Evolutionary conservation across 2,797 vertebrate species (phyloP).

Genomic region (Mormyrus hasselquistii): DNA sequence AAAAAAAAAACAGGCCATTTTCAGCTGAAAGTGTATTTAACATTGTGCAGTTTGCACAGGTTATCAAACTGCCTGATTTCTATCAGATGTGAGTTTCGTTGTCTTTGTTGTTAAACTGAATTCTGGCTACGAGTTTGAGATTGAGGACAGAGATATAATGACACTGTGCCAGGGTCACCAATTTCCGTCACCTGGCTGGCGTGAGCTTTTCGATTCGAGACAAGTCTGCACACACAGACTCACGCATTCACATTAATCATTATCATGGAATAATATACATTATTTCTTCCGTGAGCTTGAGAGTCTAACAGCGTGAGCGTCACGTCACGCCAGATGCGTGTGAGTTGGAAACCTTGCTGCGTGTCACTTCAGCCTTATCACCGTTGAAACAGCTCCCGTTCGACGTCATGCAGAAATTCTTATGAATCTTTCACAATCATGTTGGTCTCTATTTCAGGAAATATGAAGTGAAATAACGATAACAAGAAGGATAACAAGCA

Average conservation of each 20-base stretch:
- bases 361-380: neutral
- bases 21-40: neutral
- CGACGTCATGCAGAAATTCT: neutral
- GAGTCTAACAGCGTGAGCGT: neutral
- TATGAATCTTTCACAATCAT: neutral
- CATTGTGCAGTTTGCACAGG: neutral
- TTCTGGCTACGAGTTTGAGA: neutral
- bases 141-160: neutral
- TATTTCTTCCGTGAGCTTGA: neutral
- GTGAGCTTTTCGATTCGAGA: neutral
- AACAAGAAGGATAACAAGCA: neutral
- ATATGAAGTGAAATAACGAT: neutral
- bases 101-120: neutral
- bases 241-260: neutral
- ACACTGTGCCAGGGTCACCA: neutral
- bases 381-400: neutral
- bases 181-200: neutral
- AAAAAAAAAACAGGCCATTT: neutral
- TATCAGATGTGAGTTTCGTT: neutral
- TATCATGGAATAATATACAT: neutral
- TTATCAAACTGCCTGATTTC: neutral
- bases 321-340: neutral
- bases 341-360: neutral
- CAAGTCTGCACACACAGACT: neutral
- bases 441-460: neutral